These are phyloP conservation scores for Torymus auratus DNA, from an alignment of 2,888 invertebrate species.

Conservation along the genomic window DNA sequence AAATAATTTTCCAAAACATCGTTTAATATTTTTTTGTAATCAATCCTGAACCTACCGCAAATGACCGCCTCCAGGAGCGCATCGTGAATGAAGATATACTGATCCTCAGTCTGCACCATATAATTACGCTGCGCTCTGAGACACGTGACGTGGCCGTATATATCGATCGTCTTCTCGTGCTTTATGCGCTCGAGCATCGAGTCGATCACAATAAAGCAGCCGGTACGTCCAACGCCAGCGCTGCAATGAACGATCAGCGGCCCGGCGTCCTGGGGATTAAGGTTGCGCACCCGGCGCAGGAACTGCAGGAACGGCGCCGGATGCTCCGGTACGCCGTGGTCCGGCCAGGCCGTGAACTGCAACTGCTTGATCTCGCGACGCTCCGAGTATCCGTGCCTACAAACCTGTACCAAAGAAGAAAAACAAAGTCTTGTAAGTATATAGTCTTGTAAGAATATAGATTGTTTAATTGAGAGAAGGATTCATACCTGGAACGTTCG, in stretches of 20 bases:
- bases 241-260: conserved; percentile 97
- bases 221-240: conserved; percentile 92
- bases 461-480: not conserved
- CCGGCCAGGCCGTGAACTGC: conserved; percentile 99
- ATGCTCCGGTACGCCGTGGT: conserved; percentile 99
- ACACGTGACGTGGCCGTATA: conserved; percentile 99
- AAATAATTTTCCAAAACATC: too few relatives aligned
- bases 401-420: conserved; percentile 79
- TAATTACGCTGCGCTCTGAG: conserved; percentile 98
- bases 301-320: conserved; percentile 99
- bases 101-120: conserved; percentile 99
- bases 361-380: conserved; percentile 96
- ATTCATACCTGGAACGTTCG: conserved; percentile 88
- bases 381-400: conserved; percentile 87
- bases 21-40: not conserved
- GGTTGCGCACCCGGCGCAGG: conserved; percentile 91
- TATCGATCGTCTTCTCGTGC: conserved; percentile 98
- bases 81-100: conserved; percentile 99
- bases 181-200: conserved; percentile 98
- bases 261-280: conserved; percentile 95
- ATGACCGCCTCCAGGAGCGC: conserved; percentile 97
- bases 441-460: too few relatives aligned
- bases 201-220: conserved; percentile 99
- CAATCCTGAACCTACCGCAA: conserved; percentile 79
- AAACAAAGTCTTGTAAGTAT: not conserved